These are phyloP conservation scores for Nephotettix cincticeps DNA, from an alignment of 1,140 invertebrate genomes.

Conservation along the genomic window DNA sequence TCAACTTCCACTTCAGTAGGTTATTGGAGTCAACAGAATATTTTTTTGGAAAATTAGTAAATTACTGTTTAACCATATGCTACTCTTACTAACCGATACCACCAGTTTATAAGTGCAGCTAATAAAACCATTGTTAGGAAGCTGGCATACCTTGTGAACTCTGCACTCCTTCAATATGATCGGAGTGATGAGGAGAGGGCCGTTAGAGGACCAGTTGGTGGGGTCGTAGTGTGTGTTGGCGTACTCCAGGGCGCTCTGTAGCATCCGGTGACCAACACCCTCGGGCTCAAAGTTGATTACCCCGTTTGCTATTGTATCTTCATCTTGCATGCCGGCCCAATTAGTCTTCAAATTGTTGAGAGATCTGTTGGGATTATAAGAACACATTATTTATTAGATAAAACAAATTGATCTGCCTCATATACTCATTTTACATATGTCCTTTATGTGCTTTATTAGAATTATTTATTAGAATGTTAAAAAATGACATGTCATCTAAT, in stretches of 20 bases:
- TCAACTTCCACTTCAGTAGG: not conserved
- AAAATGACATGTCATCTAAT: too few species aligned
- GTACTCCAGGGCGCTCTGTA: conserved; percentile 11
- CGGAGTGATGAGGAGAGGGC: conserved; percentile 7
- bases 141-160: not conserved
- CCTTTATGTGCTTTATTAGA: too few species aligned
- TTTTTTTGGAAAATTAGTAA: not conserved
- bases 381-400: too few species aligned
- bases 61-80: not conserved
- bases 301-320: not conserved
- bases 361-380: too few species aligned
- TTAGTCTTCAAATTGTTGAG: conserved; percentile 3
- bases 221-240: not conserved
- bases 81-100: not conserved
- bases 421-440: too few species aligned
- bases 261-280: not conserved
- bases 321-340: conserved; percentile 23
- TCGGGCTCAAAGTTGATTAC: conserved; percentile 22
- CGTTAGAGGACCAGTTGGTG: conserved; percentile 2
- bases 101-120: not conserved
- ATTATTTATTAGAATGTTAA: too few species aligned
- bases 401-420: too few species aligned
- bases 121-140: not conserved
- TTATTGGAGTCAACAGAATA: not conserved
- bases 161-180: not conserved